Evolutionary conservation across 2,113 vertebrate genomes (phyloP), one percentile per base, ranked within the genome.

Genomic region (Sisor rabdophorus): DNA sequence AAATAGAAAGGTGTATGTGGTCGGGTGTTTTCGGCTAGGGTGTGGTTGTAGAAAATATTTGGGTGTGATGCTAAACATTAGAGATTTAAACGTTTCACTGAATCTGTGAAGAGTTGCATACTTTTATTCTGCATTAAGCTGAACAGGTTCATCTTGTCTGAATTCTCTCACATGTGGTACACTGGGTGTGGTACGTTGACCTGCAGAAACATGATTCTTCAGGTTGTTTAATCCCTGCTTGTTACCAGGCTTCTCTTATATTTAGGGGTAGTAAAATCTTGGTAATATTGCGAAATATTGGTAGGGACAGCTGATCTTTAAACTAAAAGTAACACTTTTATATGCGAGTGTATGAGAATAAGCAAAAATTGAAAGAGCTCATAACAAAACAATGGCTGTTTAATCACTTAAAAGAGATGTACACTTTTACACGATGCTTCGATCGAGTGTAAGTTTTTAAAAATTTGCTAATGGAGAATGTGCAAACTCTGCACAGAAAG

Each of bases 101-200:
- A 24, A 50, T 76, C 65, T 68, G 60, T 71, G 56, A 70, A 77
- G 30, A 77, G 74, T 48, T 22, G 40, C 48, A 65, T 68, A 77
- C 63, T 76, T 82, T 60, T 52, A 15, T 20, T 56, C 19, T 70
- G 64, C 76, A 75, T 73, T 65, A 44, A 76, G 60, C 30, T 17
- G 88, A 92, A 90, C 89, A 16, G 86, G 90, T 91, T 91, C 85
- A 82, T 91, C 90, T 85, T 87, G 89, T 91, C 88, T 88, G 44
- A 86, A 79, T 77, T 75, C 63, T 36, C 76, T 52, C 75, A 63
- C 53, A 48, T 26, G 48, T n/a, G 50, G 19, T 17, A 26, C 6
- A 54, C 72, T 73, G 75, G 81, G 81, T 59, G 81, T 68, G 78
- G 81, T 74, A 67, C 55, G 22, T 58, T 54, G 72, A 72, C 73